phyloP scores from a whole-genome alignment of 1,140 invertebrate species.

The Monomorium pharaonis region DNA sequence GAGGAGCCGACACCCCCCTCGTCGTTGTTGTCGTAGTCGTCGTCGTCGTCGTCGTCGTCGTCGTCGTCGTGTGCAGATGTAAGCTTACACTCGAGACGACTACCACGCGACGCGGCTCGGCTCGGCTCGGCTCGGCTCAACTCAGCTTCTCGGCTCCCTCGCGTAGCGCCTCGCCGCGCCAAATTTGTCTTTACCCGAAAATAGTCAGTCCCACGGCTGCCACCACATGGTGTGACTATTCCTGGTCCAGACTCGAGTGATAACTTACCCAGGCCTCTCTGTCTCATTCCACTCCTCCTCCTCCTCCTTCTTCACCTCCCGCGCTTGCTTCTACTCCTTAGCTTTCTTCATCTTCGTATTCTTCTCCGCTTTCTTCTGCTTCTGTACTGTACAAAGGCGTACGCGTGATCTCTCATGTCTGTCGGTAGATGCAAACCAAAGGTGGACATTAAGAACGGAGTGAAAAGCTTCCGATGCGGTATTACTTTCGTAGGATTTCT shows the following conservation, averaged over 20 bases:
- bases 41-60: too few relatives aligned
- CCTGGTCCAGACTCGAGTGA: conserved; percentile 77
- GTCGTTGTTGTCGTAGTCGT: conserved; percentile 35
- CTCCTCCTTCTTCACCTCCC: not conserved
- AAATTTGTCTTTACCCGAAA: conserved; percentile 93
- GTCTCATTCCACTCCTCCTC: conserved; percentile 46
- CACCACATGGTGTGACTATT: conserved; percentile 82
- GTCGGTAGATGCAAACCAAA: conserved; percentile 17
- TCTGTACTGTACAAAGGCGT: conserved; percentile 58
- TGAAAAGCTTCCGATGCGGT: not conserved
- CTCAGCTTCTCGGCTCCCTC: conserved; percentile 64
- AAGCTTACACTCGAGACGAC: conserved; percentile 83
- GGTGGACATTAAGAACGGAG: not conserved
- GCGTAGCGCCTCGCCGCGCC: conserved; percentile 85
- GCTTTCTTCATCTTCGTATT: conserved; percentile 7
- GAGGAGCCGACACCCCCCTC: conserved; percentile 77
- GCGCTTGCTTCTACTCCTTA: too few relatives aligned
- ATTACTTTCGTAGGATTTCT: not conserved
- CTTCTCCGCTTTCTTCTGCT: conserved; percentile 39
- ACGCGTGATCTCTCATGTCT: conserved; percentile 12
- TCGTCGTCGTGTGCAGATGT: conserved; percentile 73
- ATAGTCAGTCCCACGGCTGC: conserved; percentile 88
- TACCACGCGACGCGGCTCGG: conserved; percentile 42
- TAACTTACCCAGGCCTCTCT: conserved; percentile 73
- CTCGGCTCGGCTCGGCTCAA: conserved; percentile 23